Evolutionary conservation across 2,888 invertebrate species (phyloP).

Genomic region (Nephrotoma guestfalica): DNA sequence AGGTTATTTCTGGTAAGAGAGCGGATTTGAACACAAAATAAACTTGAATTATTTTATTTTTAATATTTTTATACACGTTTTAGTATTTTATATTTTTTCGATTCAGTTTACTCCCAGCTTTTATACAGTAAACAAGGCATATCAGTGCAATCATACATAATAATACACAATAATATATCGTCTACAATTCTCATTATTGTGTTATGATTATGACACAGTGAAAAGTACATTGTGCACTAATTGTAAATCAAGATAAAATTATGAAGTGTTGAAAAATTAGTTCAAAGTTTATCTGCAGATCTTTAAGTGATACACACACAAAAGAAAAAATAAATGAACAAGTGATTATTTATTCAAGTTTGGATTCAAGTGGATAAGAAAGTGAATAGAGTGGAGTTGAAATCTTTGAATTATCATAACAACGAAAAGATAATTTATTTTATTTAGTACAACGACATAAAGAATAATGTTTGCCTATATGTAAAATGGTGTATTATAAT

Average conservation of each 20-base stretch:
- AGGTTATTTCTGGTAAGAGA: neutral
- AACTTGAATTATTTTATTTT: neutral
- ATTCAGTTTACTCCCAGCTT: neutral
- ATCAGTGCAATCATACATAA: neutral
- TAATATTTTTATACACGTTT: neutral
- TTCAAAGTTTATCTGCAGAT: neutral
- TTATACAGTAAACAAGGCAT: neutral
- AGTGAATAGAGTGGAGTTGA: neutral
- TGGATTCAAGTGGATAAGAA: neutral
- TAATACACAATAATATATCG: too few species aligned
- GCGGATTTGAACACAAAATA: neutral
- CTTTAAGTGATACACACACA: neutral
- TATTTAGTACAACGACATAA: neutral
- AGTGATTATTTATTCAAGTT: neutral
- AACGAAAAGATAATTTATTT: neutral
- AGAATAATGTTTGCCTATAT: neutral
- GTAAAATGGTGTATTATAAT: neutral
- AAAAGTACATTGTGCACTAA: neutral
- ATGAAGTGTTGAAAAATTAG: neutral
- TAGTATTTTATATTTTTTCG: neutral
- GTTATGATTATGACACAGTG: neutral
- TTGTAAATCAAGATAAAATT: neutral
- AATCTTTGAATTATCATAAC: neutral
- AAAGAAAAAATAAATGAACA: neutral
- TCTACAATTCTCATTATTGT: neutral